Conservation (phyloP, 2,797 vertebrate species). For the Chloroceryle inda region DNA sequence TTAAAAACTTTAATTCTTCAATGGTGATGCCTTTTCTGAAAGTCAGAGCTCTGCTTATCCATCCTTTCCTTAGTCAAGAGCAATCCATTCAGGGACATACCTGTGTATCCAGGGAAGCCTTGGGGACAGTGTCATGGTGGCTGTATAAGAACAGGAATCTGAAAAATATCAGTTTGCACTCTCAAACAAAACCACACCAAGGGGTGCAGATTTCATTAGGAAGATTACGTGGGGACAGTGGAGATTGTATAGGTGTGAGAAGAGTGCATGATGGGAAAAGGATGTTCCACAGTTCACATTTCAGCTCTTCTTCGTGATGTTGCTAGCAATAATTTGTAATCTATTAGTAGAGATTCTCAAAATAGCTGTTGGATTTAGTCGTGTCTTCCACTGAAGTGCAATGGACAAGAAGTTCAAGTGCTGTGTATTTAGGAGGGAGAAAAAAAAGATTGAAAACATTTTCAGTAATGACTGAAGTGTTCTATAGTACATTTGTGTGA, state of each 20-base stretch:
- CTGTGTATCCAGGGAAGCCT: neutral
- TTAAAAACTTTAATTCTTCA: neutral
- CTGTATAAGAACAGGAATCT: neutral
- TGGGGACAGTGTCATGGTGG: neutral
- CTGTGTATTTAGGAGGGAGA: neutral
- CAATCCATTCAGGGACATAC: neutral
- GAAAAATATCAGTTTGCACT: neutral
- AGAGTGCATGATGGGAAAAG: neutral
- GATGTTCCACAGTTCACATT: neutral
- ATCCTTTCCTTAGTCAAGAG: neutral
- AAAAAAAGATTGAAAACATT: neutral
- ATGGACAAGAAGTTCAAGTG: neutral
- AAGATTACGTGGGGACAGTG: neutral
- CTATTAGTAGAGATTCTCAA: neutral
- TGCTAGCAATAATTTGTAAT: neutral
- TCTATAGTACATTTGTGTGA: neutral
- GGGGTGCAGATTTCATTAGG: neutral
- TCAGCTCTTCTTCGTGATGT: neutral
- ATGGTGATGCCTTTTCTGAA: neutral
- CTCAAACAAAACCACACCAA: neutral
- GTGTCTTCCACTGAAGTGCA: neutral
- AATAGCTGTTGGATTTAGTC: slow-evolving; percentile 16
- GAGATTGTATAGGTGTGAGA: neutral
- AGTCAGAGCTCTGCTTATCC: neutral
- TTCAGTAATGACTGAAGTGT: neutral